Conservation (phyloP, 2,888 invertebrate species). For the Agriotes lineatus region DNA sequence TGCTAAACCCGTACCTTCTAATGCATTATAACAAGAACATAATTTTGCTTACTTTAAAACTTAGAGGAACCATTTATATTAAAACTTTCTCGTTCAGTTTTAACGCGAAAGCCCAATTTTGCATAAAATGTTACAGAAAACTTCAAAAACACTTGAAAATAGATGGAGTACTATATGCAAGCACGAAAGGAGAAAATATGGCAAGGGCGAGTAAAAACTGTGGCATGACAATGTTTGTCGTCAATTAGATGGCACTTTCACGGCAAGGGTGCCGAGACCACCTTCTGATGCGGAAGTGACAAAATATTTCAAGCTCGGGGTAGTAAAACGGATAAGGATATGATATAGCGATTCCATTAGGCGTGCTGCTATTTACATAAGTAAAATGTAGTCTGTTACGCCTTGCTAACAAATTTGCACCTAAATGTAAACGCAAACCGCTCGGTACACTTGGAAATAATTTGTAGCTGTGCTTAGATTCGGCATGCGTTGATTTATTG, state of each 20-base stretch:
- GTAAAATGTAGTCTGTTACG: background rate
- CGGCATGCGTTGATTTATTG: no score
- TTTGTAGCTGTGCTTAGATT: no score
- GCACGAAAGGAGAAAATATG: slow-evolving; percentile 8
- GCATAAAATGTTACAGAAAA: no score
- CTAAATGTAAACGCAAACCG: background rate
- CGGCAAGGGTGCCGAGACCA: slow-evolving; percentile 19
- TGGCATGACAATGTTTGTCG: slow-evolving; percentile 20
- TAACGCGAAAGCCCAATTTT: no score
- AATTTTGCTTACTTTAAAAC: no score
- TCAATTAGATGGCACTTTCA: slow-evolving; percentile 27
- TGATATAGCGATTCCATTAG: slow-evolving; percentile 20
- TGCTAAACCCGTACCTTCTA: no score
- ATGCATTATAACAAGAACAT: no score
- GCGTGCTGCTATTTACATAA: slow-evolving; percentile 13
- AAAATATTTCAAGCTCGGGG: slow-evolving; percentile 24
- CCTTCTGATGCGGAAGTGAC: slow-evolving; percentile 20
- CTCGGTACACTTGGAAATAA: background rate
- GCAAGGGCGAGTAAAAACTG: slow-evolving; percentile 7
- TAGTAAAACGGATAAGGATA: slow-evolving; percentile 22
- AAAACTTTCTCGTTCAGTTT: no score
- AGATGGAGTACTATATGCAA: background rate
- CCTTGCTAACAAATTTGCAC: background rate
- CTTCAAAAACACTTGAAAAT: no score
- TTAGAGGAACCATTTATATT: no score